A percentile compares a stretch with the other conserved stretches of the same genome.
These are phyloP conservation scores for Glossosoma conforme DNA, from an alignment of 1,140 invertebrate species.

Conservation along the genomic window DNA sequence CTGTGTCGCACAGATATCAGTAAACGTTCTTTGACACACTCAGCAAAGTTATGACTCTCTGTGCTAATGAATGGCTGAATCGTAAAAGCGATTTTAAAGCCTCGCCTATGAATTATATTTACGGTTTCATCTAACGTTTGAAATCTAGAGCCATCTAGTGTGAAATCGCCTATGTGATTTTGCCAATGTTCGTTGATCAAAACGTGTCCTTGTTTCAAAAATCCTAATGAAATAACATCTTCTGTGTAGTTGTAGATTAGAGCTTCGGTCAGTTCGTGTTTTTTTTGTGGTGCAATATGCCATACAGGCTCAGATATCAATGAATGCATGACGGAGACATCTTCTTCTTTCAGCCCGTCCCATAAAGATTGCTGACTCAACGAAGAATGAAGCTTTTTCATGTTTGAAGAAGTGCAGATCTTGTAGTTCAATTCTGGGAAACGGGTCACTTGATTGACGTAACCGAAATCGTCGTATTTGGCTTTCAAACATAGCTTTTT, in stretches of 20 bases:
- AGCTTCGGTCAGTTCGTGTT: constrained; percentile 59
- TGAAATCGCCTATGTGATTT: constrained; percentile 70
- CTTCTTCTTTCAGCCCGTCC: constrained; percentile 74
- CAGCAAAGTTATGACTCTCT: constrained; percentile 73
- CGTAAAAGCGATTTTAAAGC: constrained; percentile 78
- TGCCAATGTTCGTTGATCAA: constrained; percentile 83
- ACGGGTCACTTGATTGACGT: constrained; percentile 60
- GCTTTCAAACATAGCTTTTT: constrained; percentile 71
- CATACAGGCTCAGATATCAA: constrained; percentile 77
- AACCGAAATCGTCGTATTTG: constrained; percentile 71
- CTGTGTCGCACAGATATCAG: constrained; percentile 68
- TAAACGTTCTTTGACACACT: constrained; percentile 65
- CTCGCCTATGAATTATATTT: constrained; percentile 73
- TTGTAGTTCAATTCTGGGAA: constrained; percentile 74
- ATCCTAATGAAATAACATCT: constrained; percentile 68
- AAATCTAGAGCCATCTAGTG: constrained; percentile 66
- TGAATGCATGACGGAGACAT: constrained; percentile 67
- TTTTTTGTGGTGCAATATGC: constrained; percentile 67
- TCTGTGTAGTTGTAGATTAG: constrained; percentile 78
- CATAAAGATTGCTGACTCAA: constrained; percentile 59
- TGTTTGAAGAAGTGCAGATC: constrained; percentile 75
- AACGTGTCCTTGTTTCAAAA: constrained; percentile 73
- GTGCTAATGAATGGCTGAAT: constrained; percentile 84
- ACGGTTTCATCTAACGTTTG: constrained; percentile 71
- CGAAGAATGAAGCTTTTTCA: constrained; percentile 69